Base-by-base conservation (phyloP, 2,113 vertebrate species). In the Nannobrachium achirus region DNA sequence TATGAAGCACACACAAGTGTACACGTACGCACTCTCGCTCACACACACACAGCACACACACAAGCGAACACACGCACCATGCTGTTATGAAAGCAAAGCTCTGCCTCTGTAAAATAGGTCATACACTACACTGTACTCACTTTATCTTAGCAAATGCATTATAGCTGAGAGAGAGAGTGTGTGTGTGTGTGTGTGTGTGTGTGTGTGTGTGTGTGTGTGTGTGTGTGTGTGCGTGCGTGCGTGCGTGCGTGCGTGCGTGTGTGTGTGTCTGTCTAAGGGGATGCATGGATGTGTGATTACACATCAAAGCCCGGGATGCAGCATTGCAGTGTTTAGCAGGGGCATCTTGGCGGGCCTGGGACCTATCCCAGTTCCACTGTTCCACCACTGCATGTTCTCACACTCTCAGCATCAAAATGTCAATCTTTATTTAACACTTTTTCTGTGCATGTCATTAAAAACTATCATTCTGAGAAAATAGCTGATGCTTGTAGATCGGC, bases 21-120 rank as follows among this genome's bases (percentile, higher is more conserved):
- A 52, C 50, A n/a, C n/a, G n/a, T n/a, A n/a, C n/a, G n/a, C n/a
- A n/a, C n/a, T n/a, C n/a, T n/a, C n/a, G n/a, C n/a, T n/a, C n/a
- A n/a, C n/a, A n/a, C n/a, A n/a, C n/a, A n/a, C n/a, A n/a, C n/a
- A n/a, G 18, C 63, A 79, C 78, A 11, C 38, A 18, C 40, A 16
- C 79, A 77, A 13, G 11, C 10, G 2, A 40, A 16, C 19, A 15
- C 71, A 56, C 68, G 73, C 79, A 46, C 79, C 53, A 49, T 79
- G 52, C 25, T 33, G 63, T 89, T 89, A 86, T 82, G 85, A 89
- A 88, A 88, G 88, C 83, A 87, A 88, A 86, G 78, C 63, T 80
- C 73, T 76, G 73, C 83, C 63, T 84, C 80, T 84, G 87, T 71
- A 86, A 91, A 91, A 91, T 88, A 83, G 88, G 88, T 89, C 86